Conservation (phyloP, 2,113 vertebrate genomes). For the Elephas maximus region DNA sequence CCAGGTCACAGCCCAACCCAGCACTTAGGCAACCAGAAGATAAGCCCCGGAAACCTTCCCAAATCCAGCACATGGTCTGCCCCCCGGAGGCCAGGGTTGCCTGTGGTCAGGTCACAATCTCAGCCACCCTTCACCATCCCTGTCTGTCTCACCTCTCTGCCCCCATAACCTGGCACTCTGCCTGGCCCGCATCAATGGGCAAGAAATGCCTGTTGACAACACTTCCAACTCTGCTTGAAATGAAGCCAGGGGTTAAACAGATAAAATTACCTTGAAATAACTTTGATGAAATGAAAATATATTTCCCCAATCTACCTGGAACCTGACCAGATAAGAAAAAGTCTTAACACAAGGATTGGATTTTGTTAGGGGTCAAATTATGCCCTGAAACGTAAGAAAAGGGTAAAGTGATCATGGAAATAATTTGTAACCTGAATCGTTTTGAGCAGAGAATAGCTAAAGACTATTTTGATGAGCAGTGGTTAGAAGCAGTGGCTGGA, state of each 20-base stretch:
- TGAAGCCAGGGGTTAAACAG: conserved; percentile 20
- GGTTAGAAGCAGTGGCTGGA: background rate
- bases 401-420: conserved; percentile 22
- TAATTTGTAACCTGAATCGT: background rate
- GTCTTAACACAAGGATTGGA: background rate
- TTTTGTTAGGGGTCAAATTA: conserved; percentile 55
- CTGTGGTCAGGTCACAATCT: background rate
- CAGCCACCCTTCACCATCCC: background rate
- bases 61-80: background rate
- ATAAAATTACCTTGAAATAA: conserved; percentile 45
- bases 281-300: conserved; percentile 62
- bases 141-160: background rate
- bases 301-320: conserved; percentile 27
- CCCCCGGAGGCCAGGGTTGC: background rate
- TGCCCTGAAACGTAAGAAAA: conserved; percentile 37
- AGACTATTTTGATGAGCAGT: background rate
- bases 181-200: background rate
- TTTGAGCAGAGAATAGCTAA: conserved; percentile 1
- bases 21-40: background rate
- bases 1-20: background rate
- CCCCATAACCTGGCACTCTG: background rate
- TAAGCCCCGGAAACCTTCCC: rapidly evolving
- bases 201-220: background rate
- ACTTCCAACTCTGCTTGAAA: background rate
- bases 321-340: conserved; percentile 49